Base-by-base conservation (phyloP, 2,888 invertebrate species). In the Stenolophus ochropezus region DNA sequence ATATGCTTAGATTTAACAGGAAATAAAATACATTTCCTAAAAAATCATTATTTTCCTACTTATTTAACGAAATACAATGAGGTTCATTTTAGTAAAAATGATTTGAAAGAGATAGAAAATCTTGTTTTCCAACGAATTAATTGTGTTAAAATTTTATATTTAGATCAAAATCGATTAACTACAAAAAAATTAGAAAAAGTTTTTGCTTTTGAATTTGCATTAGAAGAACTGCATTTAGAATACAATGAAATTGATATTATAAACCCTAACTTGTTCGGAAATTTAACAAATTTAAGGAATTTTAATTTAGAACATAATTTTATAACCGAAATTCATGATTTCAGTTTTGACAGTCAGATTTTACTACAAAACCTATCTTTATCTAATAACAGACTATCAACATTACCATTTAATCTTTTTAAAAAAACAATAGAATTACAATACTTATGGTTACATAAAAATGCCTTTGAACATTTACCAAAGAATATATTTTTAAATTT, bases 401-500 rank as follows among this genome's bases (percentile, higher is more conserved):
- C 14, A 4, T 25, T 61, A 27, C 61, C 61, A 14, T 4, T 1
- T 25, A 25, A 61, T 27, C n/a, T 61, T 27, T 61, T 61, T 23
- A 25, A 61, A 8, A 61, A 61, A 23, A 61, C 21, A 14, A 23
- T 8, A 25, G n/a, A 25, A 4, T 14, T 61, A 4, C 61, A 61
- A 61, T 11, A 25, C 4, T 16, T 61, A 21, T 23, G n/a, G n/a
- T 27, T 61, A 21, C 1, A 61, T n/a, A 20, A 23, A 23, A 61
- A 61, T 27, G 5, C 8, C 1, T 25, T 61, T 61, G 4, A 23
- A n/a, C 4, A 14, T 61, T n/a, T 61, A 27, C 61, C 61, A n/a
- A 27, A 25, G 1, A 61, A 61, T n/a, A 11, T 27, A 61, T 61
- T 61, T 61, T 20, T 14, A 25, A 23, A 61, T 61, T 61, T 61